Base-by-base conservation (phyloP, 2,888 invertebrate genomes). In the Psococerastis gibbosa region DNA sequence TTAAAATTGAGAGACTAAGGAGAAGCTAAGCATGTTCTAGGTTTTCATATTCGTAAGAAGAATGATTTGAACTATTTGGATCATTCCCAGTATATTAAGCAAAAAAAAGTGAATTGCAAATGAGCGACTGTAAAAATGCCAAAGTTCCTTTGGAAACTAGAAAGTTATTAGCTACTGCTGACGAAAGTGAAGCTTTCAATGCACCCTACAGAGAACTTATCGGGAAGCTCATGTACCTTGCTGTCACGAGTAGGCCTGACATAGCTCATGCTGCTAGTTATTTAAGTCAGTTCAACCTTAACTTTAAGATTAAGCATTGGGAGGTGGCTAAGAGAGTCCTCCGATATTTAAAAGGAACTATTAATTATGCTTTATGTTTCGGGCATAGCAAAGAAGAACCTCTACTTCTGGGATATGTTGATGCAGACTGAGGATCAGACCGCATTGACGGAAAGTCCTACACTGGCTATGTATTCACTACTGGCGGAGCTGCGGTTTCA, bases 71-170 rank as follows among this genome's bases (percentile, higher is more conserved):
- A 32, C 2, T 4, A 11, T 2, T 13, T 43, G 3, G 18, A 43
- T 32, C 42, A 45, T 17, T 13, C 27, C 9, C 9, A n/a, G 2
- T 42, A 45, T 8, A n/a, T n/a, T n/a, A n/a, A 41, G 23, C 11
- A 43, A 20, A 38, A 20, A 38, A 38, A 38, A 20, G 20, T 13
- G 5, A 18, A 16, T 20, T 18, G n/a, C n/a, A n/a, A n/a, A n/a
- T n/a, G n/a, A n/a, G n/a, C n/a, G n/a, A n/a, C n/a, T n/a, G n/a
- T n/a, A n/a, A n/a, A n/a, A n/a, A n/a, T n/a, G n/a, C n/a, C n/a
- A n/a, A n/a, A n/a, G n/a, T n/a, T 8, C 6, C 8, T 8, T 34
- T 9, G 8, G 6, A 6, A 20, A 38, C 5, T n/a, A 20, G 38
- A 18, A 15, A 18, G 3, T 4, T n/a, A n/a, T n/a, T n/a, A n/a